Base-by-base conservation (phyloP, 2,888 invertebrate genomes). In the Subacronicta megacephala region DNA sequence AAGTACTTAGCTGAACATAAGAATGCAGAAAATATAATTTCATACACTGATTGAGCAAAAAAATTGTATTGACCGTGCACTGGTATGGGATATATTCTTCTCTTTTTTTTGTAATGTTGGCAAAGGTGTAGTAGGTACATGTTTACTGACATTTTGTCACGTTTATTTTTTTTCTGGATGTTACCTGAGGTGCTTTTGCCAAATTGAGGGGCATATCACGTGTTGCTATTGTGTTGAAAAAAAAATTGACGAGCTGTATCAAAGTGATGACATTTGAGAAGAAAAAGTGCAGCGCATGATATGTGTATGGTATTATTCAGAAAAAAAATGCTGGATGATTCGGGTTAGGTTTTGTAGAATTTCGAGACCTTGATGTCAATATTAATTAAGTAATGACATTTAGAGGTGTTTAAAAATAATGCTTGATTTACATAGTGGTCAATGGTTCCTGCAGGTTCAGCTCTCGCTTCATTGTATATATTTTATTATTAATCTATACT, bases 91-190 rank as follows among this genome's bases (percentile, higher is more conserved):
- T 47, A 50, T 29, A 45, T 56, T 44, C 29, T 42, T 33, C 23
- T 58, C 12, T 70, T 71, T 82, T n/a, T 83, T 75, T 77, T 76
- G 45, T 72, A 60, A 75, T 80, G 82, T 81, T 83, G 79, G 83
- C 77, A 78, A 83, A 80, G 83, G 85, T 81, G 75, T 75, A 78
- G 83, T 88, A 92, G 93, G 93, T 93, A 94, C 90, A 88, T 94
- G 93, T 93, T 93, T 93, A 90, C 92, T 84, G 90, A 90, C 93
- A 93, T 93, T 93, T 92, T 93, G 93, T 94, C 93, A 94, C 93
- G 93, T 93, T 85, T 87, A 77, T 84, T 87, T 90, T 90, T 90
- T 91, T 78, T 75, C 50, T 57, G 64, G 57, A 62, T 75, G 83
- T 89, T 92, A 92, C 92, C 93, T 92, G 93, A 85, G 88, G 70